Evolutionary conservation across 2,888 invertebrate genomes (phyloP), one percentile per base, ranked within the genome.

Genomic region (Protodeltote pygarga): DNA sequence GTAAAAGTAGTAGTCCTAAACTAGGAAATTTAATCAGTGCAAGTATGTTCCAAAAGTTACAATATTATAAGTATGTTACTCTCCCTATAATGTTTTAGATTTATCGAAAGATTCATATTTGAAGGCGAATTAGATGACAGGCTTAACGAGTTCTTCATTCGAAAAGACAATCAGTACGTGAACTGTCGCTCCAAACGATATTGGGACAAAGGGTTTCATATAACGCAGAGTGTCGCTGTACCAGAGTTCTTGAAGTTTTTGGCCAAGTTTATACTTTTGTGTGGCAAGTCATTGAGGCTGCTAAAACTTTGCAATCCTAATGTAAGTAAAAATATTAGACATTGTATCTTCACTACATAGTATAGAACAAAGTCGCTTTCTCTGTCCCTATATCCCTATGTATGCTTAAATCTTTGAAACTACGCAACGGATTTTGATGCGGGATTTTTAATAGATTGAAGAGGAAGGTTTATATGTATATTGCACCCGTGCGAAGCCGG

Each of bases 121-220:
- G 95, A 97, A 77, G 98, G 98, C 0, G 93, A 94, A 37, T 87
- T 98, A 9, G 95, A 96, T 53, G 98, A 98, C 81, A 93, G 93
- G 8, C 95, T 94, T 72, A 95, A 95, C 63, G 98, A 98, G 86
- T 97, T 98, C 70, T 98, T 98, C 85, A 95, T 98, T 38, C 93
- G 94, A 33, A 93, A 94, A 10, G 94, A 95, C 71, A 89, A 92
- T 0, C 94, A 95, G 49, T 95, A 95, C 66, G 89, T 94, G 10
- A 93, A 94, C 53, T 93, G 94, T 17, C 89, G 93, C 13, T 93
- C 93, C 0, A 93, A 95, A 50, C 91, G 93, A 2, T 95, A 94
- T 71, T 95, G 95, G 95, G 95, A 94, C 13, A 93, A 94, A 69
- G 94, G 94, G 5, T 95, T 94, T 74, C 88, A 87, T 16, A 85